Conservation (phyloP, 92 coral and sea anemone species). For the Epizoanthus stellaris region DNA sequence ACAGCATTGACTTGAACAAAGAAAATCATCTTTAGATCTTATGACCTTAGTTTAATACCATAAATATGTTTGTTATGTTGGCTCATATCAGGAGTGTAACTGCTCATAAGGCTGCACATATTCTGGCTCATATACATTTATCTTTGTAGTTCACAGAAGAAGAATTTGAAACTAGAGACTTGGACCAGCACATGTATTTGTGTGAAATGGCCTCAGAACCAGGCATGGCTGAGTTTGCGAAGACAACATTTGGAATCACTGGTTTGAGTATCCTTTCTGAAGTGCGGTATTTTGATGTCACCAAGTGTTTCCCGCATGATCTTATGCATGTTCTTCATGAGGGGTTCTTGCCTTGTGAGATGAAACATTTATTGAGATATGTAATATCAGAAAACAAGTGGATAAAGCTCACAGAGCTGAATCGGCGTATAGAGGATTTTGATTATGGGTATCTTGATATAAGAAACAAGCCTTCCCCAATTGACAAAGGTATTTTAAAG, state of each 20-base stretch:
- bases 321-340: slow-evolving; percentile 46
- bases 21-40: neutral
- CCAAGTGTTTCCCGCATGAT: slow-evolving; percentile 34
- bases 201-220: slow-evolving; percentile 50
- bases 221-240: slow-evolving; percentile 11
- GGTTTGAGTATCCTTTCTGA: slow-evolving; percentile 21
- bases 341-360: slow-evolving; percentile 31
- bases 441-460: slow-evolving; percentile 38
- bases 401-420: slow-evolving; percentile 16
- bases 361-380: slow-evolving; percentile 31
- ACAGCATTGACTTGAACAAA: neutral
- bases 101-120: slow-evolving; percentile 7
- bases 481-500: slow-evolving; percentile 18
- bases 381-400: slow-evolving; percentile 1
- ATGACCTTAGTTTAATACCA: slow-evolving; percentile 5
- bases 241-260: slow-evolving; percentile 47
- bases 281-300: slow-evolving; percentile 41
- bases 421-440: slow-evolving; percentile 42
- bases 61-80: neutral
- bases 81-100: slow-evolving; percentile 1
- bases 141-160: slow-evolving; percentile 36
- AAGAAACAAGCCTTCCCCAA: slow-evolving; percentile 39
- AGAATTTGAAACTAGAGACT: slow-evolving; percentile 23
- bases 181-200: slow-evolving; percentile 38
- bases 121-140: slow-evolving; percentile 14